A percentile compares a stretch with the other conserved stretches of the same genome.
Evolutionary conservation across 2,888 invertebrate genomes (phyloP).

Genomic region (Piscicola geometra): DNA sequence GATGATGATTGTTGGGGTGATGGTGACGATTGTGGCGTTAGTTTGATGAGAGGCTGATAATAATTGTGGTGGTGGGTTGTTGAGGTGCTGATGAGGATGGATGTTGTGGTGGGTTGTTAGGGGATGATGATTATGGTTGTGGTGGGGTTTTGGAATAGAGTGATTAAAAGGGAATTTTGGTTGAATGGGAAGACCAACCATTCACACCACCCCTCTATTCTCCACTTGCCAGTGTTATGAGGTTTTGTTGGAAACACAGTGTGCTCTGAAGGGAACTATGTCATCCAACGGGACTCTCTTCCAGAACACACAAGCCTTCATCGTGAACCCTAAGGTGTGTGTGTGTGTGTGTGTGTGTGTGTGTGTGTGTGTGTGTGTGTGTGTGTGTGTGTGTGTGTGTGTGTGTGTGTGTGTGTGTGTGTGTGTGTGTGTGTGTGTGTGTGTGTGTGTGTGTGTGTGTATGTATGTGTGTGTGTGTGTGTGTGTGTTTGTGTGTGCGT

Average conservation of each 20-base stretch:
- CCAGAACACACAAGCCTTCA: constrained; percentile 57
- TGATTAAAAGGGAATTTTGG: no score
- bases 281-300: constrained; percentile 70
- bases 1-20: background rate
- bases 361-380: constrained; percentile 20
- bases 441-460: constrained; percentile 17
- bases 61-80: no score
- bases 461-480: constrained; percentile 12
- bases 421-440: constrained; percentile 21
- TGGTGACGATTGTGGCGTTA: background rate
- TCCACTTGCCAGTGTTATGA: constrained; percentile 54
- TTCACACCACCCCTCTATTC: background rate
- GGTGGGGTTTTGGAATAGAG: no score
- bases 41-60: background rate
- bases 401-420: constrained; percentile 12
- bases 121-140: no score
- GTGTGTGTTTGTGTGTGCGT: constrained; percentile 7
- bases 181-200: no score
- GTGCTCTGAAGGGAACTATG: constrained; percentile 63
- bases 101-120: no score
- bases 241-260: constrained; percentile 64
- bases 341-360: background rate
- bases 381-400: constrained; percentile 15
- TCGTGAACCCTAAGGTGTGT: constrained; percentile 56
- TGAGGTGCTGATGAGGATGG: no score